Percentiles rank a stretch among this genome's conserved stretches.
These are phyloP conservation scores for Sturmia bella DNA, from an alignment of 2,888 invertebrate genomes.

Conservation along the genomic window DNA sequence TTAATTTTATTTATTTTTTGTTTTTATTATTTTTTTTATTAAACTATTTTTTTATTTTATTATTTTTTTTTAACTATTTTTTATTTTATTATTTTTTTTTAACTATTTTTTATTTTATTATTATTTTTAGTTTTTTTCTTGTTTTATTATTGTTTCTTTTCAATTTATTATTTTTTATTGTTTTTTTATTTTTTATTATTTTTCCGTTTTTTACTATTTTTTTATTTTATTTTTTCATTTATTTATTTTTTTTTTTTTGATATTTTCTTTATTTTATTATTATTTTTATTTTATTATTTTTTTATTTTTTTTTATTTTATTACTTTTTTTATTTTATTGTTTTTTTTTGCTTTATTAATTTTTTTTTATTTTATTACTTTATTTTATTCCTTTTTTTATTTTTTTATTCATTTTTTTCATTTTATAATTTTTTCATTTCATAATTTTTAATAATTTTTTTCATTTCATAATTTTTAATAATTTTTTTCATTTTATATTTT, in stretches of 20 bases:
- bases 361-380: too few species aligned
- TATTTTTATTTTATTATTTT: background rate
- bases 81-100: background rate
- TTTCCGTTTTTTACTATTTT: background rate
- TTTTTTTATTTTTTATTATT: background rate
- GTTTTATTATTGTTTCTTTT: background rate
- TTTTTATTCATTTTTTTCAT: too few species aligned
- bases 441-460: too few species aligned
- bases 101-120: background rate
- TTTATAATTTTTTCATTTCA: too few species aligned
- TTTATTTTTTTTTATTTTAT: background rate
- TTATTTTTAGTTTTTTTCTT: background rate
- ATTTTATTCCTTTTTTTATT: too few species aligned
- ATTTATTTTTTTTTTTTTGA: background rate
- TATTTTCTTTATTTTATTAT: background rate
- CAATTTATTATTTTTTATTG: too few species aligned
- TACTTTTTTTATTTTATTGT: too few species aligned
- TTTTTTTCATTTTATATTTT: too few species aligned
- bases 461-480: too few species aligned
- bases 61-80: background rate
- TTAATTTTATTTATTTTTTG: too few species aligned
- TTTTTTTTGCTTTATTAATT: too few species aligned
- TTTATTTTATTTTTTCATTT: background rate
- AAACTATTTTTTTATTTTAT: background rate
- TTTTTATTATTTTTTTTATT: background rate